A percentile compares a stretch with the other conserved stretches of the same genome.
Conservation (phyloP, 2,888 invertebrate species). For the Patella caerulea region DNA sequence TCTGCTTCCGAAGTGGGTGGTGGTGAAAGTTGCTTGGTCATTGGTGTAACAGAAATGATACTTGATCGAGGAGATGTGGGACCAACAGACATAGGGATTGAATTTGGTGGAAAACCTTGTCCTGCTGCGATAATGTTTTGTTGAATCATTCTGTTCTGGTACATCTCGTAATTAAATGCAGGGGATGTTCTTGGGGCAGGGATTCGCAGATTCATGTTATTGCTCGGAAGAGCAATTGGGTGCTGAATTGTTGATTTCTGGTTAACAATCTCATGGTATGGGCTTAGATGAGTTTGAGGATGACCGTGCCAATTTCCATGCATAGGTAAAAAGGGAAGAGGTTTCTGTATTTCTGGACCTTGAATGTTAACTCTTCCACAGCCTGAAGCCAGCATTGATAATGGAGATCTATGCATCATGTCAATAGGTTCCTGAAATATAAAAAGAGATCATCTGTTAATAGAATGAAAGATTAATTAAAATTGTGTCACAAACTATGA, state of each 20-base stretch:
- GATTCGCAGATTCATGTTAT: constrained; percentile 11
- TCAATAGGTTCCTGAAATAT: constrained; percentile 21
- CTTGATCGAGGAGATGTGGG: constrained; percentile 22
- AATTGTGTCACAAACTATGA: no score
- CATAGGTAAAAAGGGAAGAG: constrained; percentile 11
- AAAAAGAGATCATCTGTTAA: background rate
- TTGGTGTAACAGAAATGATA: constrained; percentile 6
- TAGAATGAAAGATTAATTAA: no score
- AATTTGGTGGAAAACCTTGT: constrained; percentile 21
- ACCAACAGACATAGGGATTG: constrained; percentile 19
- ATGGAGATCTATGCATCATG: constrained; percentile 76
- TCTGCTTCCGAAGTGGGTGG: constrained; percentile 61
- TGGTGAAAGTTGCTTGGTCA: constrained; percentile 57
- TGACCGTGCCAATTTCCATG: constrained; percentile 16
- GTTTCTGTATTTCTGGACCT: constrained; percentile 10
- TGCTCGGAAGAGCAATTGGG: constrained; percentile 15
- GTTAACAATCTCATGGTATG: constrained; percentile 20
- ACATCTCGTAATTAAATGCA: constrained; percentile 53
- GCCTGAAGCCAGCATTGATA: constrained; percentile 81
- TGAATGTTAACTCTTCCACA: constrained; percentile 75
- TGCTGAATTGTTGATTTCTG: constrained; percentile 10
- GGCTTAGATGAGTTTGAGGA: constrained; percentile 11
- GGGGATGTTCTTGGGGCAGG: constrained; percentile 26
- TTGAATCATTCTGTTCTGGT: constrained; percentile 55
- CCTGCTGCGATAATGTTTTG: constrained; percentile 59